These are phyloP conservation scores for Pyralis farinalis DNA, from an alignment of 2,888 invertebrate species.

Conservation along the genomic window DNA sequence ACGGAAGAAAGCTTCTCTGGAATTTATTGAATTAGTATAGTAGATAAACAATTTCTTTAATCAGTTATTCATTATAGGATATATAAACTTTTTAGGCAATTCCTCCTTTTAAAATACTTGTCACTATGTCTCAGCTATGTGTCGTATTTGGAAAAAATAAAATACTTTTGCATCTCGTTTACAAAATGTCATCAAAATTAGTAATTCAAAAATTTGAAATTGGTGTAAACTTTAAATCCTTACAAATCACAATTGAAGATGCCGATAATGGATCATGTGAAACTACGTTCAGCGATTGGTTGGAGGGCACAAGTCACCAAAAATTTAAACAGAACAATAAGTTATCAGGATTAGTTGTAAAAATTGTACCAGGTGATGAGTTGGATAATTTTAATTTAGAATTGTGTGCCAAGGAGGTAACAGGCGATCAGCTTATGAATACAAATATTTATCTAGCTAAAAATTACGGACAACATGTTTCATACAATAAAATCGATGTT, in stretches of 20 bases:
- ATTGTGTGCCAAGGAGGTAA: slow-evolving; percentile 49
- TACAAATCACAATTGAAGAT: slow-evolving; percentile 51
- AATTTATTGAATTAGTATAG: too few relatives aligned
- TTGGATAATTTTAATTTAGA: slow-evolving; percentile 51
- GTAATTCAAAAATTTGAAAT: slow-evolving; percentile 67
- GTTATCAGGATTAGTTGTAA: slow-evolving; percentile 59
- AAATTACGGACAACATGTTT: slow-evolving; percentile 2
- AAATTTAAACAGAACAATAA: slow-evolving; percentile 46
- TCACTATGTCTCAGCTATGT: too few relatives aligned
- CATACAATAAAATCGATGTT: slow-evolving; percentile 15
- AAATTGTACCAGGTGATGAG: slow-evolving; percentile 55
- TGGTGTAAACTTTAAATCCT: slow-evolving; percentile 53
- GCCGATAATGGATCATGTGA: slow-evolving; percentile 34
- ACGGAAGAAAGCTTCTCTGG: too few relatives aligned
- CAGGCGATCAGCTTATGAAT: slow-evolving; percentile 20
- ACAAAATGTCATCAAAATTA: slow-evolving; percentile 69
- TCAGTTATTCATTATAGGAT: too few relatives aligned
- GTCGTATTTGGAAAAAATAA: too few relatives aligned
- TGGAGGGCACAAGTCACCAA: slow-evolving; percentile 41
- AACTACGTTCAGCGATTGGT: slow-evolving; percentile 57
- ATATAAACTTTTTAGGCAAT: too few relatives aligned
- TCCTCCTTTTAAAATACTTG: too few relatives aligned
- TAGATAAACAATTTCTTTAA: too few relatives aligned
- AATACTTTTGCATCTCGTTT: slow-evolving; percentile 18
- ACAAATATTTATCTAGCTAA: slow-evolving; percentile 3